Evolutionary conservation across 2,113 vertebrate species (phyloP), one percentile per base, ranked within the genome.

Genomic region (Delphinus delphis): DNA sequence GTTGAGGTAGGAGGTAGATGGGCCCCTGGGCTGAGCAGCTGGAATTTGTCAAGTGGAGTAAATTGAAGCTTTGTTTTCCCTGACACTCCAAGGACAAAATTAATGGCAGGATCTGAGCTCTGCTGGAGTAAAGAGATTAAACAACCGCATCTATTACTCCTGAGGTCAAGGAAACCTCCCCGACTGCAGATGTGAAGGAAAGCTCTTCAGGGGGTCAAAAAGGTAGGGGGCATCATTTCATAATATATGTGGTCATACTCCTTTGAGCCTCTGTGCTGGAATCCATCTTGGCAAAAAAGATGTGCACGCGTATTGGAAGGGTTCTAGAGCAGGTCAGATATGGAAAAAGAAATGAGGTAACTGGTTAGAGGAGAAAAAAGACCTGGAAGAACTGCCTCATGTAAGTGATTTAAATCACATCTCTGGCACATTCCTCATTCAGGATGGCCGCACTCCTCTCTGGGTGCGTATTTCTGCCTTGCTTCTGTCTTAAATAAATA

Each of bases 381-480:
- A 77, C 44, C 17, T 17, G 31, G 17, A 77, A 77, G 17, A 77
- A 77, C 17, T 31, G 47, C 18, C 31, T 5, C 3, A 21, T 33
- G 9, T 53, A 77, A 21, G 5, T 50, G 44, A 77, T 21, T 12
- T 53, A 77, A 21, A 53, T 77, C 74, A 33, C 74, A 8, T 77
- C 18, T 53, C 74, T 33, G 74, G 28, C 33, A 28, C 2, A 21
- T 77, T 77, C 47, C 9, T 53, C 47, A 12, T 53, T 53, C 47
- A 77, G 50, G 74, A 33, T 4, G 28, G 9, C 10, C 5, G 11
- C 0, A 0, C 28, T n/a, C 11, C 4, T 53, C 47, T 53, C 18
- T 18, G 31, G 18, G 74, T 77, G 31, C 21, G 74, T 12, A 33
- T 77, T 53, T 77, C 17, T 53, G 44, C 31, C 74, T 77, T 20